Evolutionary conservation across 2,113 vertebrate species (phyloP).

Genomic region (Mus spicilegus): DNA sequence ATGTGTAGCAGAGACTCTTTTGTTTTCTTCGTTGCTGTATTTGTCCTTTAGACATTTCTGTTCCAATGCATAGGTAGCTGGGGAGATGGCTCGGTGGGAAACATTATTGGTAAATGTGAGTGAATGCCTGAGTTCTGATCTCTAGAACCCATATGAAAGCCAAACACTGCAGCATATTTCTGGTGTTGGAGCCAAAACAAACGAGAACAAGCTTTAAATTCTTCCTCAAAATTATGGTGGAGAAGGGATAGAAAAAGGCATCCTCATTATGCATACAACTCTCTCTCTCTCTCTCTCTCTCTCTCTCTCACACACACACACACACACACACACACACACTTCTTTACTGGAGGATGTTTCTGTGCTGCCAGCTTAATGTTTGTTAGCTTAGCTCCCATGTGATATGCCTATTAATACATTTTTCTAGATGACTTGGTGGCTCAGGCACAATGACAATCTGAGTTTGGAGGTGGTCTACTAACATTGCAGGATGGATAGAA

Average conservation of each 20-base stretch:
- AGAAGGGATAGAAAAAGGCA: background rate
- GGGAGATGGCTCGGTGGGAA: background rate
- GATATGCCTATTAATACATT: slow-evolving; percentile 36
- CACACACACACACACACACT: too few relatives aligned
- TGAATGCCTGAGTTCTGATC: background rate
- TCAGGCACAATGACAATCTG: slow-evolving; percentile 48
- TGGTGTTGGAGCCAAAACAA: background rate
- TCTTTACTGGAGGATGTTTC: slow-evolving; percentile 32
- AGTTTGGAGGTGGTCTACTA: slow-evolving; percentile 20
- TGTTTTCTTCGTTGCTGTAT: too few relatives aligned
- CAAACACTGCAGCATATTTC: background rate
- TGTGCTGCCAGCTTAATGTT: slow-evolving; percentile 37
- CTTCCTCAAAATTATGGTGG: too few relatives aligned
- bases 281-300: background rate
- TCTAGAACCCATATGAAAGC: too few relatives aligned
- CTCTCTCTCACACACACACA: too few relatives aligned
- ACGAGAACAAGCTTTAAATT: background rate
- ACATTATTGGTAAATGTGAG: background rate
- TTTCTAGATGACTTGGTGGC: slow-evolving; percentile 47
- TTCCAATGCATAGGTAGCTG: background rate
- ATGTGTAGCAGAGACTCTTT: too few relatives aligned
- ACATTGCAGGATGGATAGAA: background rate
- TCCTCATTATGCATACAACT: background rate
- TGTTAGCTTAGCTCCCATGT: slow-evolving; percentile 26
- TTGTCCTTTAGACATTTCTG: background rate